Percentiles rank a stretch among this genome's conserved stretches.
Evolutionary conservation across 2,797 vertebrate species (phyloP).

Genomic region (Heliangelus exortis): DNA sequence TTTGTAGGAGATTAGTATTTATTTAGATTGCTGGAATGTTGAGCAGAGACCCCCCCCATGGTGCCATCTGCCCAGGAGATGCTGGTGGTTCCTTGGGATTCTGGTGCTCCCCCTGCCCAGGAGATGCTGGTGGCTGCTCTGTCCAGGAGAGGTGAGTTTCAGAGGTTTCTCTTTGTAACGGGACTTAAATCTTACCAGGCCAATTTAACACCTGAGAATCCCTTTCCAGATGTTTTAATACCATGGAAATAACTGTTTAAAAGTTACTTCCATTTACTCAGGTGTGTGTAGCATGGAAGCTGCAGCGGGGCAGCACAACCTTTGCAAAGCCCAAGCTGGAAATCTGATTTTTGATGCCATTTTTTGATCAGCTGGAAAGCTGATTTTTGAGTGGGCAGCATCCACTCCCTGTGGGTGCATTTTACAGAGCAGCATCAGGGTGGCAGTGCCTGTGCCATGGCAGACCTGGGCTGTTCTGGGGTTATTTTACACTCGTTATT

Average conservation of each 20-base stretch:
- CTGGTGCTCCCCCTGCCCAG: not conserved
- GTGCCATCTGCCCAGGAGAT: too few relatives aligned
- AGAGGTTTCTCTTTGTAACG: not conserved
- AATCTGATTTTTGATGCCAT: too few relatives aligned
- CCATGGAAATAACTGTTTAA: too few relatives aligned
- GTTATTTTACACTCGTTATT: not conserved
- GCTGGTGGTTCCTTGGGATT: too few relatives aligned
- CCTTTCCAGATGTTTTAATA: not conserved
- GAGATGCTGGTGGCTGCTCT: not conserved
- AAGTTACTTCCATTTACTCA: not conserved
- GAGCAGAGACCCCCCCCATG: fast-evolving
- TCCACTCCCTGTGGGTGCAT: fast-evolving
- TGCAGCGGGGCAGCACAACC: too few relatives aligned
- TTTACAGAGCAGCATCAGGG: not conserved
- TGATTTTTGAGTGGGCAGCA: too few relatives aligned
- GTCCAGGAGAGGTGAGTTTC: not conserved
- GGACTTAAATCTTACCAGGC: not conserved
- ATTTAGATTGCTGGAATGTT: too few relatives aligned
- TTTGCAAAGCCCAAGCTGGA: not conserved
- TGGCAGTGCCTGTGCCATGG: not conserved
- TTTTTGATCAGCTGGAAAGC: too few relatives aligned
- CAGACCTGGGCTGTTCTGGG: not conserved
- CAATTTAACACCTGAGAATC: not conserved
- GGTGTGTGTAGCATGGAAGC: not conserved
- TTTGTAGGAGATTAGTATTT: too few relatives aligned